phyloP scores from a whole-genome alignment of 53 echinoderm and acorn worm species.

The Temnopleurus reevesii region DNA sequence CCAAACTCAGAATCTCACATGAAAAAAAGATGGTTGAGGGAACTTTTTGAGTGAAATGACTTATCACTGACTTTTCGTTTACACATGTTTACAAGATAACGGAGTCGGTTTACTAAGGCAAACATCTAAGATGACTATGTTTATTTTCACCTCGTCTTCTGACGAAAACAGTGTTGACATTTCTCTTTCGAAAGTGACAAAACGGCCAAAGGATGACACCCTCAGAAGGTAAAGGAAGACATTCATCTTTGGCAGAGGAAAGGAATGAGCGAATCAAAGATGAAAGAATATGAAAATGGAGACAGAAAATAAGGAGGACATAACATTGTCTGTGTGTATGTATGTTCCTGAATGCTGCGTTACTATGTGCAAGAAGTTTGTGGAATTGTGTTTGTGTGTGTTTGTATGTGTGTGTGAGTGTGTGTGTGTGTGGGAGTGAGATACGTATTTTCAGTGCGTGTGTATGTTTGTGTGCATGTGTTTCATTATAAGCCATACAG shows the following conservation, averaged over 20 bases:
- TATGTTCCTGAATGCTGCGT: no score
- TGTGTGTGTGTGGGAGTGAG: no score
- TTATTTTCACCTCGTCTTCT: constrained; percentile 18
- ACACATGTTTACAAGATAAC: constrained; percentile 12
- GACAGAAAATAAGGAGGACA: not conserved
- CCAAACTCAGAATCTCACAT: no score
- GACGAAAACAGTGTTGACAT: not conserved
- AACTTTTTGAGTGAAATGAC: not conserved
- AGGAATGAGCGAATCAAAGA: not conserved
- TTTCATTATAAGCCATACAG: no score
- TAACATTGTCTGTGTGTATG: no score
- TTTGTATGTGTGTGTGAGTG: no score
- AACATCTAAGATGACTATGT: constrained; percentile 5
- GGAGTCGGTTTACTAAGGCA: constrained; percentile 1
- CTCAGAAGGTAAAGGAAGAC: not conserved
- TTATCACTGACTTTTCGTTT: constrained; percentile 28
- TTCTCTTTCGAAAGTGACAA: not conserved
- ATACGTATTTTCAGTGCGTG: no score
- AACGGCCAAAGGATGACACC: not conserved
- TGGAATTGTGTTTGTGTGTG: no score
- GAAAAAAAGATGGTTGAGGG: not conserved
- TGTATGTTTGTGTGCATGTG: no score
- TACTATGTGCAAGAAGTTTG: no score
- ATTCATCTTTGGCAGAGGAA: not conserved
- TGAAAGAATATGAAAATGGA: not conserved